A percentile compares a stretch with the other conserved stretches of the same genome.
These are phyloP conservation scores for Dolichotis patagonum DNA, from an alignment of 2,113 vertebrate species.

Conservation along the genomic window DNA sequence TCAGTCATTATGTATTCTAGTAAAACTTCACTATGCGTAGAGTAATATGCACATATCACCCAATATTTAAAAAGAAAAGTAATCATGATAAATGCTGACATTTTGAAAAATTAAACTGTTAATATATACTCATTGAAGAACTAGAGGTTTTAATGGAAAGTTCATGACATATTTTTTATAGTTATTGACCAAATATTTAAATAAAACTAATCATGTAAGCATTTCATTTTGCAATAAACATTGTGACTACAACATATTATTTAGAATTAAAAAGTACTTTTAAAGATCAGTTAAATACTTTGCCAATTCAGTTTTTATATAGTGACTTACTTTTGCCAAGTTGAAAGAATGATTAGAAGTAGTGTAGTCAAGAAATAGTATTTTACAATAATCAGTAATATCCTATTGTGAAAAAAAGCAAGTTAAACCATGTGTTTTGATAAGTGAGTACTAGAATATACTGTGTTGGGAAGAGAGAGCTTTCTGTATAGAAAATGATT, in stretches of 20 bases:
- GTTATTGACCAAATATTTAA: neutral
- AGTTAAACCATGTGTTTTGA: neutral
- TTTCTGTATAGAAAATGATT: neutral
- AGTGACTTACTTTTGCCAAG: neutral
- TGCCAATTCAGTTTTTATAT: neutral
- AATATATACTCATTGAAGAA: neutral
- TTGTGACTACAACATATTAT: neutral
- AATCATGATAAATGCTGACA: neutral
- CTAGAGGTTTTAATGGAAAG: neutral
- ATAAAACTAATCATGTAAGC: neutral
- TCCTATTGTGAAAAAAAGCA: neutral
- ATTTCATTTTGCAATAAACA: neutral
- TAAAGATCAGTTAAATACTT: neutral
- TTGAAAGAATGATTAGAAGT: neutral
- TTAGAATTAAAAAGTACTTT: neutral
- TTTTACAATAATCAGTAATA: neutral
- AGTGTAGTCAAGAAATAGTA: neutral
- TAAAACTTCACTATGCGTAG: neutral
- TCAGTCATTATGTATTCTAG: neutral
- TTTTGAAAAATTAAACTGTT: constrained; percentile 25
- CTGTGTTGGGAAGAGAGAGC: neutral
- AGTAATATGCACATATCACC: neutral
- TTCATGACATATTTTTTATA: neutral
- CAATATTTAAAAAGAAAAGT: constrained; percentile 33
- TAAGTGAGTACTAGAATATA: neutral